Percentiles rank a stretch among this genome's conserved stretches.
Evolutionary conservation across 2,888 invertebrate species (phyloP).

Genomic region (Drosophila multiciliata): DNA sequence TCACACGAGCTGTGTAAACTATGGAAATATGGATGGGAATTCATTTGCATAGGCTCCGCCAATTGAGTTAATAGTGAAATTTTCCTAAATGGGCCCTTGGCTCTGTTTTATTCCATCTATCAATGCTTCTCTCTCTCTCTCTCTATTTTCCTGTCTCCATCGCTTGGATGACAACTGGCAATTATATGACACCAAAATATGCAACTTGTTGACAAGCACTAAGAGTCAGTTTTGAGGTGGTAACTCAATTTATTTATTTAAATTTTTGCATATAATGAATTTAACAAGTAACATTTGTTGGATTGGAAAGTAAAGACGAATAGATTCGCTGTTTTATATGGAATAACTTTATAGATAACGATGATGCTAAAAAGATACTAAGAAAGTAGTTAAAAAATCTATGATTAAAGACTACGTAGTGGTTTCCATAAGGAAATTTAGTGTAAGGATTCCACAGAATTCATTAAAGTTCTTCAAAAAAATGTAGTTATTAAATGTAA

Average conservation of each 20-base stretch:
- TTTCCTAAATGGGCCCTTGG: conserved; percentile 58
- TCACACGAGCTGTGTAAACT: conserved; percentile 44
- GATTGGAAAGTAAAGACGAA: no score
- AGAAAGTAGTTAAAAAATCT: background rate
- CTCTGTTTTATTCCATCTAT: conserved; percentile 9
- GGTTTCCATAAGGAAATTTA: background rate
- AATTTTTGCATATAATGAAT: conserved; percentile 59
- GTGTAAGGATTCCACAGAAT: background rate
- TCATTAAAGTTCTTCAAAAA: background rate
- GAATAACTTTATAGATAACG: background rate
- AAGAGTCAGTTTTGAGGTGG: conserved; percentile 72
- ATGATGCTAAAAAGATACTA: background rate
- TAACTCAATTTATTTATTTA: conserved; percentile 84
- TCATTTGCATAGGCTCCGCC: conserved; percentile 70
- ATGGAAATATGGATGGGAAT: conserved; percentile 45
- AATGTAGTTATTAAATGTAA: background rate
- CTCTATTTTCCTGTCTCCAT: background rate
- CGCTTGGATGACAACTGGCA: conserved; percentile 43
- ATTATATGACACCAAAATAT: conserved; percentile 63
- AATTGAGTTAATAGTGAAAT: conserved; percentile 75
- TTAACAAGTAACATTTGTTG: background rate
- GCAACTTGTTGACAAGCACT: conserved; percentile 76
- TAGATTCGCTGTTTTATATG: background rate
- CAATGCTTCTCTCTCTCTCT: background rate
- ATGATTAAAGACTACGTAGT: background rate